Conservation (phyloP, 2,888 invertebrate species). For the Tenthredo amoena region DNA sequence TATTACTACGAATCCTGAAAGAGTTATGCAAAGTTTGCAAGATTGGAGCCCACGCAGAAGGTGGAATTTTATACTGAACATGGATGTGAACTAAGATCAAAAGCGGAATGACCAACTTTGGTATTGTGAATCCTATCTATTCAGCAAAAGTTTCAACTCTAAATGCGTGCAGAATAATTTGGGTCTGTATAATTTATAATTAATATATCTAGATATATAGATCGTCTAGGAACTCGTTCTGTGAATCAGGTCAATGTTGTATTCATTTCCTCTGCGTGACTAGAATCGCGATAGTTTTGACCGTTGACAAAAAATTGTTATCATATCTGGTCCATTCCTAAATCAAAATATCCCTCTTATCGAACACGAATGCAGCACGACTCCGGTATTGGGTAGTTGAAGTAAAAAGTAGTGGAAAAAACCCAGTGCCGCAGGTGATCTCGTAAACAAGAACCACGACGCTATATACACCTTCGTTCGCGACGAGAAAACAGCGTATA, state of each 20-base stretch:
- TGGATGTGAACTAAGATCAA: not conserved
- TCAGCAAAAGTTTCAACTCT: not conserved
- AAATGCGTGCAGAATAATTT: not conserved
- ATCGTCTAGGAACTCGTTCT: not conserved
- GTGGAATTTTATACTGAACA: constrained; percentile 23
- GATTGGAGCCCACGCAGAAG: not conserved
- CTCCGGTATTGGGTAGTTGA: constrained; percentile 65
- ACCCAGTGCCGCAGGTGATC: constrained; percentile 48
- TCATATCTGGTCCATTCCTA: constrained; percentile 19
- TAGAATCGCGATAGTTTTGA: not conserved
- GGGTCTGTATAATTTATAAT: not conserved
- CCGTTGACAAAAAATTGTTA: not conserved
- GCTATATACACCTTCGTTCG: not conserved
- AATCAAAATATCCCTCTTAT: constrained; percentile 39
- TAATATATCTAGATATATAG: not conserved
- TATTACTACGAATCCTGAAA: constrained; percentile 24
- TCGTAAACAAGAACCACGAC: constrained; percentile 38
- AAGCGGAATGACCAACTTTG: not conserved
- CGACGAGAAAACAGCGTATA: constrained; percentile 43
- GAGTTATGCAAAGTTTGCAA: constrained; percentile 39
- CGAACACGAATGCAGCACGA: not conserved
- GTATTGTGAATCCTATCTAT: not conserved
- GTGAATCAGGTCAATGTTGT: constrained; percentile 28
- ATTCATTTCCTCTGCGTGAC: constrained; percentile 23
- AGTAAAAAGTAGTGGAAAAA: constrained; percentile 61